Evolutionary conservation across 2,113 vertebrate genomes (phyloP).

Genomic region (Catharus minimus): DNA sequence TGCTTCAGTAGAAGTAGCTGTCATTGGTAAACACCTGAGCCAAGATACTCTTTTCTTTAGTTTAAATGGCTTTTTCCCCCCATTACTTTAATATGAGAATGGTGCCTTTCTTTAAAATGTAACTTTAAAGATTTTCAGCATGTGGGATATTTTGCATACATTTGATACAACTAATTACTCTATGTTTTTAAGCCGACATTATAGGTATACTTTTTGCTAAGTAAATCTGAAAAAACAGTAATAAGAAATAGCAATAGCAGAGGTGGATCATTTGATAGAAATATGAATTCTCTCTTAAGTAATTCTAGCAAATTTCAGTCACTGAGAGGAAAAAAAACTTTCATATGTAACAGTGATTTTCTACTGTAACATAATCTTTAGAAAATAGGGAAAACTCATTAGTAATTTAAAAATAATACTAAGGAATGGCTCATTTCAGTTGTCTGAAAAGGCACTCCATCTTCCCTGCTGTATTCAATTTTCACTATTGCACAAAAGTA

Average conservation of each 20-base stretch:
- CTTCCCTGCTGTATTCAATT: neutral
- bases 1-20: neutral
- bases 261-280: constrained; percentile 36
- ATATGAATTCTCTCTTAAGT: neutral
- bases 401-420: neutral
- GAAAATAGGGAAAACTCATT: neutral
- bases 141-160: neutral
- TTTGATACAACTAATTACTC: neutral
- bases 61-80: fast-evolving
- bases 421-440: neutral
- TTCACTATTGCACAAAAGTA: neutral
- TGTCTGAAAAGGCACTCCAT: neutral
- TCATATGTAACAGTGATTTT: neutral
- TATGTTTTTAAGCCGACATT: neutral
- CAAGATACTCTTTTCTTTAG: neutral
- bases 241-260: neutral
- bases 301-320: neutral
- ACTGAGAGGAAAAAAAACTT: neutral
- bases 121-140: neutral
- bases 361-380: neutral
- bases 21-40: neutral
- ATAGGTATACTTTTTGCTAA: neutral
- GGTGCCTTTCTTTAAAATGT: neutral
- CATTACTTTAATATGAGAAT: neutral
- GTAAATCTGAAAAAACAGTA: constrained; percentile 33